phyloP scores from a whole-genome alignment of 2,797 vertebrate species.

The Heliangelus exortis region DNA sequence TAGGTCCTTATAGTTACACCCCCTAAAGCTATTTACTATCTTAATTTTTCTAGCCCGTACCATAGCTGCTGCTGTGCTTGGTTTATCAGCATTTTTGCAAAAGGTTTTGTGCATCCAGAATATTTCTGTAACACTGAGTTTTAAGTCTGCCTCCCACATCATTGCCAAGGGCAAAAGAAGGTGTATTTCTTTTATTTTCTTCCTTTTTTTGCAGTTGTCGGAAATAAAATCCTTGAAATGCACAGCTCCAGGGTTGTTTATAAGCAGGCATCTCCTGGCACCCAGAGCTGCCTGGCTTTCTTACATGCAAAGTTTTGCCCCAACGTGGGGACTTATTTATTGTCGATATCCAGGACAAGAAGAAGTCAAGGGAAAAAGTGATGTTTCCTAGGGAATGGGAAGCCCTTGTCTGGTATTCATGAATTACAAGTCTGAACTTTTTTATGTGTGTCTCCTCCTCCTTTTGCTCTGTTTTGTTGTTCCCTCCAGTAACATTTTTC shows the following conservation, averaged over 20 bases:
- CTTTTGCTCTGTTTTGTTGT: constrained; percentile 72
- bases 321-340: constrained; percentile 10
- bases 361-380: constrained; percentile 34
- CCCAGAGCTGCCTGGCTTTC: constrained; percentile 3
- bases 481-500: constrained; percentile 73
- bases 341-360: constrained; percentile 37
- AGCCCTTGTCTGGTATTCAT: constrained; percentile 36
- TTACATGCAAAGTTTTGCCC: background rate
- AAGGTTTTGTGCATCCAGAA: background rate
- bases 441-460: constrained; percentile 72
- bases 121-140: background rate
- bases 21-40: background rate
- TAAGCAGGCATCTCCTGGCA: background rate
- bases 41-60: background rate
- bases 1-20: background rate
- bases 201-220: background rate
- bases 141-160: background rate
- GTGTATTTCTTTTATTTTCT: background rate
- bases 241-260: background rate
- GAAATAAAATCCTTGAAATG: background rate
- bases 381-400: constrained; percentile 71
- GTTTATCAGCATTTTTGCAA: background rate
- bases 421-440: constrained; percentile 70
- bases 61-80: fast-evolving
- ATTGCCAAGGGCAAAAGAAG: background rate